Evolutionary conservation across 2,113 vertebrate species (phyloP).

Genomic region (Prionailurus bengalensis): DNA sequence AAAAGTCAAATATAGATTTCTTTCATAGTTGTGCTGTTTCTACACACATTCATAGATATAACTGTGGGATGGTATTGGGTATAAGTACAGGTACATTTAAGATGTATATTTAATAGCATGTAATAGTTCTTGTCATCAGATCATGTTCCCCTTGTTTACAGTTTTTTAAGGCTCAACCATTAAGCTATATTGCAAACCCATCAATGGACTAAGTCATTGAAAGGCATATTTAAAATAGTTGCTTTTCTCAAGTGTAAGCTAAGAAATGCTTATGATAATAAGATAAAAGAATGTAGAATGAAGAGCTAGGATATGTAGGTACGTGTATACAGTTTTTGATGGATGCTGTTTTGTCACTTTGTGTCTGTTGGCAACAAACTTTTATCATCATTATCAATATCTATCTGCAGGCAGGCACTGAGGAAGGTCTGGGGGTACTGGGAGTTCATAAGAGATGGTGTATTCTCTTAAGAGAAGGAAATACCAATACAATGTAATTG

Average conservation of each 20-base stretch:
- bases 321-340: constrained; percentile 41
- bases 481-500: not conserved
- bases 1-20: not conserved
- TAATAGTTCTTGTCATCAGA: constrained; percentile 39
- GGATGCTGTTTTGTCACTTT: constrained; percentile 61
- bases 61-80: constrained; percentile 14
- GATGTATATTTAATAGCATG: constrained; percentile 51
- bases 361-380: constrained; percentile 39
- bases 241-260: constrained; percentile 49
- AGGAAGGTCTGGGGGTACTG: not conserved
- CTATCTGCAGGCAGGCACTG: not conserved
- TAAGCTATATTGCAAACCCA: constrained; percentile 5
- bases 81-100: constrained; percentile 27
- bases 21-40: constrained; percentile 39
- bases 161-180: constrained; percentile 40
- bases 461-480: constrained; percentile 23
- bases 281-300: constrained; percentile 53
- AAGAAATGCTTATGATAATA: constrained; percentile 55
- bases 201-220: not conserved
- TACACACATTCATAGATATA: constrained; percentile 14
- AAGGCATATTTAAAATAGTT: constrained; percentile 39
- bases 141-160: constrained; percentile 26
- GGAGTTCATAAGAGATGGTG: not conserved
- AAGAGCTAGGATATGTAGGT: constrained; percentile 20
- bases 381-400: constrained; percentile 20